Base-by-base conservation (phyloP, 2,113 vertebrate genomes). In the Talpa occidentalis region DNA sequence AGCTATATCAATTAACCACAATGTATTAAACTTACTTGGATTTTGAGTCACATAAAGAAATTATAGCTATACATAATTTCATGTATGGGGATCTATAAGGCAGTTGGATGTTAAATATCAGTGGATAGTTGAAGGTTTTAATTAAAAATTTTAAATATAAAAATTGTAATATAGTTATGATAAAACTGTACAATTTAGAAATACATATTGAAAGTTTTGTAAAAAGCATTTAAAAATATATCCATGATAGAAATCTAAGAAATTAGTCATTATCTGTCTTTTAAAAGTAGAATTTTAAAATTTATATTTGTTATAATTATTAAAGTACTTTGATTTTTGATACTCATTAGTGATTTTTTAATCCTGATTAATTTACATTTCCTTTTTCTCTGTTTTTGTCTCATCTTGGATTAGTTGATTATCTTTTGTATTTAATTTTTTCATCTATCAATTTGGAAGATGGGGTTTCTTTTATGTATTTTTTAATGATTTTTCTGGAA, bases 141-240 rank as follows among this genome's bases (percentile, higher is more conserved):
- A 77, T 70, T 90, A 64, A 64, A 67, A 49, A 24, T 70, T 70
- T 73, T 94, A 72, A 83, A 76, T 67, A 79, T 66, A 32, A 83
- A 72, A 83, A 80, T 67, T 91, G 7, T 72, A 70, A 35, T 59
- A 40, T 11, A 56, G 28, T 76, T 92, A 54, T 79, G 26, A 4
- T 35, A 35, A 79, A 59, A 72, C 6, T 17, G 60, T 60, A 85
- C 69, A 91, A 67, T 59, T 92, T 85, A 37, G 62, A 93, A 30
- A 66, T 91, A 73, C 2, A 49, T 73, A 60, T 17, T 91, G 6
- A 90, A 91, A 28, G 67, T 91, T 94, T 94, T 72, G 7, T 70
- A 76, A 62, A 74, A 3, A 56, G 21, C 0, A 69, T 77, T 91
- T 78, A 15, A 30, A 62, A 44, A 87, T 21, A 70, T 62, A 76